Conservation (phyloP, 2,797 vertebrate genomes). For the Glyptemys insculpta region DNA sequence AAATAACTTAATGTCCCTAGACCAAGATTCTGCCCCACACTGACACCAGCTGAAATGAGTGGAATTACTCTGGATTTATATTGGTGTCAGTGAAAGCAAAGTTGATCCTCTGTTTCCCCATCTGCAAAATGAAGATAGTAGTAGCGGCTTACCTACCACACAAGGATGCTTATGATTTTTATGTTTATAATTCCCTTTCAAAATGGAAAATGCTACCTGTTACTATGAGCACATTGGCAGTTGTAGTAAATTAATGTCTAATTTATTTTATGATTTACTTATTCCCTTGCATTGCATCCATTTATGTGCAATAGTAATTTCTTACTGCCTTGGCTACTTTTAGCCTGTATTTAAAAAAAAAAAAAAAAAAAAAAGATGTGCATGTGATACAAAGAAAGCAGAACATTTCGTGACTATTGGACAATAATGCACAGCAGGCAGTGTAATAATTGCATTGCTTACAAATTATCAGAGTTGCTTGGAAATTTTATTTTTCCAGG, state of each 20-base stretch:
- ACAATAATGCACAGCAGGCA: conserved; percentile 56
- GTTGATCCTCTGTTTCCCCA: background rate
- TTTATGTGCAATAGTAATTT: conserved; percentile 19
- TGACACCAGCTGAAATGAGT: background rate
- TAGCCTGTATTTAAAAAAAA: conserved; percentile 47
- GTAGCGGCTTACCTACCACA: background rate
- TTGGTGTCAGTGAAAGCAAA: conserved; percentile 1
- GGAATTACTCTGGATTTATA: background rate
- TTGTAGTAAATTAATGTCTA: conserved; percentile 23
- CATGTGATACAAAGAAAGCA: conserved; percentile 52
- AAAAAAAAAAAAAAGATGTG: background rate
- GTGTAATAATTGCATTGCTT: conserved; percentile 40
- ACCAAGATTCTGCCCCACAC: background rate
- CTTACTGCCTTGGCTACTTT: background rate
- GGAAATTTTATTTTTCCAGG: conserved; percentile 41
- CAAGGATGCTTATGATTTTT: background rate
- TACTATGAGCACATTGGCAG: background rate
- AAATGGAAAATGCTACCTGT: background rate
- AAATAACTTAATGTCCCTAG: background rate
- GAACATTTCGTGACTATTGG: conserved; percentile 34
- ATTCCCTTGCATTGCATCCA: background rate
- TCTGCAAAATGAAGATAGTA: background rate
- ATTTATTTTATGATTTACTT: conserved; percentile 41
- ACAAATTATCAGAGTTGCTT: conserved; percentile 35
- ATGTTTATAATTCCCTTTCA: conserved; percentile 4